Evolutionary conservation across 2,797 vertebrate genomes (phyloP).

Genomic region (Schizopygopsis pylzovi): DNA sequence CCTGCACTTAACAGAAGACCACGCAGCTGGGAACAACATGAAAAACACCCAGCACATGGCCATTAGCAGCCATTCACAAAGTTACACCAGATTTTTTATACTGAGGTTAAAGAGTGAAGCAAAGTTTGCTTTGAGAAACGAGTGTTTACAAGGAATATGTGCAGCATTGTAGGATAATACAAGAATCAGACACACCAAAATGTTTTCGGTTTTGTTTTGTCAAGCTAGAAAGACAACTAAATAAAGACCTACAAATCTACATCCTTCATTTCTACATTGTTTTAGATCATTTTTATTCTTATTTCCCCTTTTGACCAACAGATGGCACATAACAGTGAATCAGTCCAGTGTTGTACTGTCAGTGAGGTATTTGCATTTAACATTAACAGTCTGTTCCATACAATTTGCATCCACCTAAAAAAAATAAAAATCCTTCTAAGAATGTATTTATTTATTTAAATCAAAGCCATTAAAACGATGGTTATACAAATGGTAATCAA

Average conservation of each 20-base stretch:
- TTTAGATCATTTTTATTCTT: constrained; percentile 26
- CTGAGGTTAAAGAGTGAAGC: not conserved
- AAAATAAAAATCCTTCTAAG: not conserved
- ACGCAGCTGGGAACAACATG: constrained; percentile 42
- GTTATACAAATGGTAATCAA: not conserved
- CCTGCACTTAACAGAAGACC: constrained; percentile 52
- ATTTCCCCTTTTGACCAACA: constrained; percentile 63
- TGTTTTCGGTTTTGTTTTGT: not conserved
- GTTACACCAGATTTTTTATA: constrained; percentile 17
- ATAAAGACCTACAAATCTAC: not conserved
- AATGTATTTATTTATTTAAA: not conserved
- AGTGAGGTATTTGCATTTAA: constrained; percentile 21
- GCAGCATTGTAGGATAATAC: not conserved
- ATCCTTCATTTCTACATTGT: not conserved
- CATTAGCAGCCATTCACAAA: constrained; percentile 57
- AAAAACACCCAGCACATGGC: constrained; percentile 38
- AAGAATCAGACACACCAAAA: not conserved
- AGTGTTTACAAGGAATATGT: not conserved
- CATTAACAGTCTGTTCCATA: constrained; percentile 16
- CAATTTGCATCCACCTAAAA: constrained; percentile 10
- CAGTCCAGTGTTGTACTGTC: constrained; percentile 11
- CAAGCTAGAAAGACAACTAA: not conserved
- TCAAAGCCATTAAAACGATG: not conserved
- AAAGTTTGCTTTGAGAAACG: not conserved
- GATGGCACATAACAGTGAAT: constrained; percentile 57